Conservation (phyloP, 2,888 invertebrate species). For the Acronicta aceris region DNA sequence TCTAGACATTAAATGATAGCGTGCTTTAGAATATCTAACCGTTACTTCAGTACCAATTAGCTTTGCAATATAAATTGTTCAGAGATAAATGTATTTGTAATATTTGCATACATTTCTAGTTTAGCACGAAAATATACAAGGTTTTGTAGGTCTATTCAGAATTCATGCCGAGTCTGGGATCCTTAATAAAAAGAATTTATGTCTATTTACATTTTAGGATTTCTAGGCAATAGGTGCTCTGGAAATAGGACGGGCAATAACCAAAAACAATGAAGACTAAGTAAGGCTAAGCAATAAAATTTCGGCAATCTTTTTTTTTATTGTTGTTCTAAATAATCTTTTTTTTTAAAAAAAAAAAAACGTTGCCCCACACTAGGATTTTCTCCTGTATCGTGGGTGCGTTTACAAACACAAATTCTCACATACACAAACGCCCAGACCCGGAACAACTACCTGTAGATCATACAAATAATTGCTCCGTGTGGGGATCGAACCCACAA, state of each 20-base stretch:
- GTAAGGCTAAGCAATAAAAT: too few relatives aligned
- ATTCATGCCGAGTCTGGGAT: slow-evolving; percentile 29
- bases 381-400: too few relatives aligned
- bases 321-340: neutral
- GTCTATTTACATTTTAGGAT: slow-evolving; percentile 19
- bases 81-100: slow-evolving; percentile 10
- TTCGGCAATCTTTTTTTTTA: slow-evolving; percentile 25
- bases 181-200: slow-evolving; percentile 31
- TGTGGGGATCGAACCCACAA: too few relatives aligned
- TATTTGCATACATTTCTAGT: slow-evolving; percentile 24
- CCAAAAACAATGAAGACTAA: slow-evolving; percentile 11
- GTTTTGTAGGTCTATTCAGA: slow-evolving; percentile 12
- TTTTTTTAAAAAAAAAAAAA: too few relatives aligned
- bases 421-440: too few relatives aligned
- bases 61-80: slow-evolving; percentile 9
- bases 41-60: slow-evolving; percentile 16
- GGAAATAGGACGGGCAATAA: slow-evolving; percentile 25
- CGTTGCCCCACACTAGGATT: too few relatives aligned
- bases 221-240: slow-evolving; percentile 6
- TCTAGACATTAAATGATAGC: slow-evolving; percentile 16
- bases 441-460: too few relatives aligned
- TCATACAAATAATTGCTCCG: too few relatives aligned
- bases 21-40: slow-evolving; percentile 12
- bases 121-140: neutral
- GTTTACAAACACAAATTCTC: too few relatives aligned